Percentiles rank a stretch among this genome's conserved stretches.
Conservation (phyloP, 1,140 invertebrate species). For the Ephestia elutella region DNA sequence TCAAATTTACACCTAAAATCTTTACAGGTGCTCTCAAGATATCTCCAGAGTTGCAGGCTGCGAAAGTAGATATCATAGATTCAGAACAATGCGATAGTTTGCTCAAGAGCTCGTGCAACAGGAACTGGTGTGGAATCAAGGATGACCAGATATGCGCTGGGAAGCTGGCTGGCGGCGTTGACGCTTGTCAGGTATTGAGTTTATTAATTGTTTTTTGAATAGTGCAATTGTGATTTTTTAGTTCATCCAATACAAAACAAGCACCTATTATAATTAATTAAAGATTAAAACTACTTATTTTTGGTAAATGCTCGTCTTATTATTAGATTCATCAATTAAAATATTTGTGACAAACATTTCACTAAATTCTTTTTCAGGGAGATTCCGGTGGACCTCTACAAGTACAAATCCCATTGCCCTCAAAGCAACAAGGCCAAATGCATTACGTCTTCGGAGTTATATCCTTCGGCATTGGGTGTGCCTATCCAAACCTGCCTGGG, state of each 20-base stretch:
- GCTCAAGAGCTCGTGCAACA: slow-evolving; percentile 24
- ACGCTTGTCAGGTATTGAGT: slow-evolving; percentile 27
- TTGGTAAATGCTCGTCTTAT: no score
- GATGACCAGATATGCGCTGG: slow-evolving; percentile 32
- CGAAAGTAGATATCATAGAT: slow-evolving; percentile 37
- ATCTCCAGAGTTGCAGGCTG: slow-evolving; percentile 34
- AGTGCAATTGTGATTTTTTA: no score
- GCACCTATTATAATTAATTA: no score
- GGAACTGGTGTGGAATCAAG: slow-evolving; percentile 30
- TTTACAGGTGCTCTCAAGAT: slow-evolving; percentile 23
- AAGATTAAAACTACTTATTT: no score
- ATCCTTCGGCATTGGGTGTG: slow-evolving; percentile 83
- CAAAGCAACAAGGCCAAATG: slow-evolving; percentile 23
- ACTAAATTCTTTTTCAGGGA: slow-evolving; percentile 67
- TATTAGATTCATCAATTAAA: no score
- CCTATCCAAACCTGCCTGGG: slow-evolving; percentile 80
- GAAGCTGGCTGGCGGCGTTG: slow-evolving; percentile 25
- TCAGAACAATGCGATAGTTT: slow-evolving; percentile 29
- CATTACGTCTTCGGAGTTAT: slow-evolving; percentile 78
- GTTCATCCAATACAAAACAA: no score
- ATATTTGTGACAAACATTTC: no score
- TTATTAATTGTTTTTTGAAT: background rate
- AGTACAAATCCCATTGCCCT: slow-evolving; percentile 25
- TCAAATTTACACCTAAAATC: no score
- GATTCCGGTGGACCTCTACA: slow-evolving; percentile 83